These are phyloP conservation scores for Biston stratarius DNA, from an alignment of 2,888 invertebrate species.

Conservation along the genomic window DNA sequence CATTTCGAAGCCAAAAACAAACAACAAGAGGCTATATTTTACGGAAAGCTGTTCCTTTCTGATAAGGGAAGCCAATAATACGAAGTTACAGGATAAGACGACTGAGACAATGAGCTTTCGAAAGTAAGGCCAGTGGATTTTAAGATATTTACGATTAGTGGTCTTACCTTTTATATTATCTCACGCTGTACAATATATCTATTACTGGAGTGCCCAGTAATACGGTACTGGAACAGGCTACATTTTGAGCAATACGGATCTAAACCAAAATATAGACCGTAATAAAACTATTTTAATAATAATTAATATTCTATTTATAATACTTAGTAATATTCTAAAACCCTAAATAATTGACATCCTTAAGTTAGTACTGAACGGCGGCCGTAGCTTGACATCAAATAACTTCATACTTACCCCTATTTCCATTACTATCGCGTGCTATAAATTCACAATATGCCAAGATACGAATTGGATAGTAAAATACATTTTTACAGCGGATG, in stretches of 20 bases:
- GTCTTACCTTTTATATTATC: no score
- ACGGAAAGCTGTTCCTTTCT: slow-evolving; percentile 41
- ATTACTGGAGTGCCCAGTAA: not conserved
- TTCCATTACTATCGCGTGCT: slow-evolving; percentile 37
- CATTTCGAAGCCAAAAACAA: slow-evolving; percentile 29
- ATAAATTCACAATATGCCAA: slow-evolving; percentile 52
- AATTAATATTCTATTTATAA: no score
- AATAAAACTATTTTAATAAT: no score
- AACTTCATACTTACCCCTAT: not conserved
- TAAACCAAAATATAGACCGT: no score
- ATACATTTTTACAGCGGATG: slow-evolving; percentile 52
- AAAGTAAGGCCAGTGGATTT: not conserved
- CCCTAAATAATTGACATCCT: no score
- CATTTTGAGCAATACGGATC: no score
- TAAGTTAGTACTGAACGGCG: not conserved
- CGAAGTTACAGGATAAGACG: slow-evolving; percentile 23
- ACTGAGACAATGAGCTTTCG: not conserved
- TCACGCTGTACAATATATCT: not conserved
- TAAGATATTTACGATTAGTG: slow-evolving; percentile 4
- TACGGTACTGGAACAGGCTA: no score
- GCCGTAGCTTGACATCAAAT: no score
- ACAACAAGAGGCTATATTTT: slow-evolving; percentile 46
- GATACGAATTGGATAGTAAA: slow-evolving; percentile 47
- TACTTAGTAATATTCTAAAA: no score
- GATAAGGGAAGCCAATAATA: slow-evolving; percentile 49